Conservation (phyloP, 2,888 invertebrate species). For the Scaptomyza cyrtandrae region DNA sequence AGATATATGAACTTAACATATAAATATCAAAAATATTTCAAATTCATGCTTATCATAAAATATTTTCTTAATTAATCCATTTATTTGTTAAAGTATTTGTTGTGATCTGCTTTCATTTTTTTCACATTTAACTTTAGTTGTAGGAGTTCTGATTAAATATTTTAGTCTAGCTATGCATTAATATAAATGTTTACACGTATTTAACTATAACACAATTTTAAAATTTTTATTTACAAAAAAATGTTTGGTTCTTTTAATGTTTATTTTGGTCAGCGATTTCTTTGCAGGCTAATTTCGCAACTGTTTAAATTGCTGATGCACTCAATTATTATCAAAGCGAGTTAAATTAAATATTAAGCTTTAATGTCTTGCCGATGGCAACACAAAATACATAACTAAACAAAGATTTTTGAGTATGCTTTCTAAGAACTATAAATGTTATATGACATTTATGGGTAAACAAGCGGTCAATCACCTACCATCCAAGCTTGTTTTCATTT, state of each 20-base stretch:
- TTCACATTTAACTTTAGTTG: constrained; percentile 3
- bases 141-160: constrained; percentile 23
- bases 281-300: constrained; percentile 61
- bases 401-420: background rate
- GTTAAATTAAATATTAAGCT: constrained; percentile 31
- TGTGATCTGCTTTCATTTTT: background rate
- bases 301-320: constrained; percentile 61
- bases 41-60: too few species aligned
- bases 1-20: background rate
- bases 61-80: too few species aligned
- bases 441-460: constrained; percentile 1
- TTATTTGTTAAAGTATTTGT: background rate
- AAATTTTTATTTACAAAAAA: constrained; percentile 10
- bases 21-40: background rate
- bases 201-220: constrained; percentile 37
- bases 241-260: constrained; percentile 11
- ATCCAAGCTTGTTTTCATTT: constrained; percentile 55
- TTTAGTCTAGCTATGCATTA: constrained; percentile 38
- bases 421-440: constrained; percentile 8
- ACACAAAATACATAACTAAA: background rate
- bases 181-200: constrained; percentile 53
- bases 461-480: constrained; percentile 51
- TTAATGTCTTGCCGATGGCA: constrained; percentile 16
- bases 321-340: constrained; percentile 19
- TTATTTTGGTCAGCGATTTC: constrained; percentile 49